A percentile compares a stretch with the other conserved stretches of the same genome.
phyloP scores from a whole-genome alignment of 2,113 vertebrate species.

The Oreotrochilus melanogaster region DNA sequence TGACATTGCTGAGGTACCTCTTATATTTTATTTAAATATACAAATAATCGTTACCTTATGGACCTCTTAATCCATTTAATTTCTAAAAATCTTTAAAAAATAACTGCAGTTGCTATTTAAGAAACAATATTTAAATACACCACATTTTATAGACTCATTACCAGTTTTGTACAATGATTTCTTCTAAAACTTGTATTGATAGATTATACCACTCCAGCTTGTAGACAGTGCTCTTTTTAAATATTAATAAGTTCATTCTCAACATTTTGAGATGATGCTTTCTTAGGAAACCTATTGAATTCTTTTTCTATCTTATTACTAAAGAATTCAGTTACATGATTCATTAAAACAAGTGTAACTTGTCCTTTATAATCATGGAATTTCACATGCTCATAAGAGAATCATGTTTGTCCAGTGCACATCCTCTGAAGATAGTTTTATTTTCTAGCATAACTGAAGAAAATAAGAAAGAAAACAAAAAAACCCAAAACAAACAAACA shows the following conservation, averaged over 20 bases:
- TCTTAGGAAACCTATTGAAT: background rate
- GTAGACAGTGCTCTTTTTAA: fast-evolving
- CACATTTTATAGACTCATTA: background rate
- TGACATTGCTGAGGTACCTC: background rate
- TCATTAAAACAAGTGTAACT: background rate
- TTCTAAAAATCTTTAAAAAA: background rate
- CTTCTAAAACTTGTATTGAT: background rate
- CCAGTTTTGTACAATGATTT: background rate
- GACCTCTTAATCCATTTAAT: background rate
- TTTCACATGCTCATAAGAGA: background rate
- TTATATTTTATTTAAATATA: background rate
- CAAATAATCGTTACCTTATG: background rate
- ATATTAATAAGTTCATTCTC: background rate
- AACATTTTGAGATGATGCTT: background rate
- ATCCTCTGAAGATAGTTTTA: background rate
- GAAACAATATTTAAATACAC: background rate
- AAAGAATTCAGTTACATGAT: background rate
- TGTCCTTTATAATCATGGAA: background rate
- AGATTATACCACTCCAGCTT: background rate
- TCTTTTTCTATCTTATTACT: background rate
- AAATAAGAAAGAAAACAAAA: background rate
- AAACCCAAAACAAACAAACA: background rate
- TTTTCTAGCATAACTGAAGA: background rate
- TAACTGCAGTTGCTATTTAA: background rate
- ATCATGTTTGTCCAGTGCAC: background rate